phyloP scores from a whole-genome alignment of 2,888 invertebrate species.

The Sericinus montela region DNA sequence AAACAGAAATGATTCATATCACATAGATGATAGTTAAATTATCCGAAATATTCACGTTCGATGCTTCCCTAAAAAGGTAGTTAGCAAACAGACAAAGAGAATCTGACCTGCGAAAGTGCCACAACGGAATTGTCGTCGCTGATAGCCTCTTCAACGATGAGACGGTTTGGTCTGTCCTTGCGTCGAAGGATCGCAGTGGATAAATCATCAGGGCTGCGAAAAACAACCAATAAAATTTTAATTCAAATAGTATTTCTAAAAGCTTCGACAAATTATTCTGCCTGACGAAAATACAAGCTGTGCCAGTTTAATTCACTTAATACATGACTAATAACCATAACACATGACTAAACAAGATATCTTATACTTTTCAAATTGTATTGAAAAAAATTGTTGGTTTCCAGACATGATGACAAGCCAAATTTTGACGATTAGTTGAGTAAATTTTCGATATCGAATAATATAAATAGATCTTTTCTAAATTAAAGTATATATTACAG shows the following conservation, averaged over 20 bases:
- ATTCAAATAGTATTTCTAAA: constrained; percentile 22
- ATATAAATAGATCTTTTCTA: not conserved
- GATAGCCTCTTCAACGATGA: constrained; percentile 98
- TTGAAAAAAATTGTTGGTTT: constrained; percentile 19
- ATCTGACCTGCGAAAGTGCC: constrained; percentile 92
- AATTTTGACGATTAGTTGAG: constrained; percentile 55
- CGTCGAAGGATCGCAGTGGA: constrained; percentile 98
- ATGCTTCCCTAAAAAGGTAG: too few species aligned
- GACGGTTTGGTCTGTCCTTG: constrained; percentile 98
- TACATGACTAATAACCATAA: not conserved
- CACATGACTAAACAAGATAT: not conserved
- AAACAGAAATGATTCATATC: too few species aligned
- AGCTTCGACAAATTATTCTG: not conserved
- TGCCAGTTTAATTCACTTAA: not conserved
- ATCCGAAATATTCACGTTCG: too few species aligned
- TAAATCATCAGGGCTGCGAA: constrained; percentile 88
- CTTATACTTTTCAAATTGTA: constrained; percentile 11
- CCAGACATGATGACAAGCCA: constrained; percentile 78
- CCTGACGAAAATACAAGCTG: not conserved
- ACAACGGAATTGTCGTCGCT: constrained; percentile 99
- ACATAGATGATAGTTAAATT: too few species aligned
- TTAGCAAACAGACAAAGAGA: constrained; percentile 24
- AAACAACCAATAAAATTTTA: constrained; percentile 24
- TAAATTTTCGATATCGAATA: constrained; percentile 22
- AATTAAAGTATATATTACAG: constrained; percentile 21